These are phyloP conservation scores for Polylopha cassiicola DNA, from an alignment of 2,888 invertebrate species.

Conservation along the genomic window DNA sequence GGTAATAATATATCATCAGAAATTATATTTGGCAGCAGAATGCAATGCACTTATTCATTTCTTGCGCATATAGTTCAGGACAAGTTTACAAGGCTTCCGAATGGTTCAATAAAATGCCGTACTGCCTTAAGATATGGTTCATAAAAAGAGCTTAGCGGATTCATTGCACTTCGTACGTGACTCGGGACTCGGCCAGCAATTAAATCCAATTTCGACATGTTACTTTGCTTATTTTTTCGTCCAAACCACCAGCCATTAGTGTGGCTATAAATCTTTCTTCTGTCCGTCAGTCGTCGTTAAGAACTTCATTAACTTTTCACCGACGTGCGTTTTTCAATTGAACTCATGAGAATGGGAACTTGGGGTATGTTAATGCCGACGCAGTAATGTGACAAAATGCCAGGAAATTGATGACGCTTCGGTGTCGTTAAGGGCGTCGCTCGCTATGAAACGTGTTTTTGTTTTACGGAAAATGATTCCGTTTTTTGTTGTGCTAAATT, in stretches of 20 bases:
- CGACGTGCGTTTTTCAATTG: conserved; percentile 54
- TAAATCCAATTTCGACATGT: conserved; percentile 32
- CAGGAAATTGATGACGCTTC: conserved; percentile 44
- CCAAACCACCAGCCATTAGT: conserved; percentile 56
- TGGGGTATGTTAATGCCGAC: conserved; percentile 49
- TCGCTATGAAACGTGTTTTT: conserved; percentile 3
- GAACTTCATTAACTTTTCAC: conserved; percentile 65
- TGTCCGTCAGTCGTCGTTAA: conserved; percentile 56
- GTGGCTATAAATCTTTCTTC: conserved; percentile 61
- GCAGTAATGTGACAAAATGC: conserved; percentile 52
- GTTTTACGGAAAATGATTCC: conserved; percentile 8
- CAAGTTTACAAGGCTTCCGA: background rate
- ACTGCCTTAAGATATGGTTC: conserved; percentile 12
- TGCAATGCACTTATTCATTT: conserved; percentile 17
- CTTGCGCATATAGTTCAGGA: conserved; percentile 2
- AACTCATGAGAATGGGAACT: conserved; percentile 49
- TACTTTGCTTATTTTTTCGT: conserved; percentile 45
- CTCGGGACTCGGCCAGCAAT: conserved; percentile 31
- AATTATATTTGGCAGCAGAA: conserved; percentile 19
- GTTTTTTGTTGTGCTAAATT: conserved; percentile 14
- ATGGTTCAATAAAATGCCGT: conserved; percentile 1
- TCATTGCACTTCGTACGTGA: conserved; percentile 29
- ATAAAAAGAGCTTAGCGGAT: conserved; percentile 26
- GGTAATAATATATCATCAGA: conserved; percentile 8
- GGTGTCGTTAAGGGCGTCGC: conserved; percentile 17